Base-by-base conservation (phyloP, 2,797 vertebrate species). In the Lindbergichthys nudifrons region DNA sequence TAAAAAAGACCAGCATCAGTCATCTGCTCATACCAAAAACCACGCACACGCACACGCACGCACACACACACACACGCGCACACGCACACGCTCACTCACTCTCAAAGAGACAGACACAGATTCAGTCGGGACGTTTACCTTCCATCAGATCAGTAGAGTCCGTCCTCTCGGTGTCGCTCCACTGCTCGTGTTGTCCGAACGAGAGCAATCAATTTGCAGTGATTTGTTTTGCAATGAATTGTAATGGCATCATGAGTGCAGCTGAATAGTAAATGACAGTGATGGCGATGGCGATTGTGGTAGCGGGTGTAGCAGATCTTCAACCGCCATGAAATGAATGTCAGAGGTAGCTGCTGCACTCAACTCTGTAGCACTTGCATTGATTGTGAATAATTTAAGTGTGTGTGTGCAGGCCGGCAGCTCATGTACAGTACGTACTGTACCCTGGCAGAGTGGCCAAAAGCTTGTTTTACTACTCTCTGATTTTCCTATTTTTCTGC, bases 331-430 rank as follows among this genome's bases (percentile, higher is more conserved):
- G 54, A 76, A 85, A 84, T 83, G 53, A 81, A 80, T 80, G 87
- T 72, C 61, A 53, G 72, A 78, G 64, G 61, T 81, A 84, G 75
- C 79, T 81, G 75, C 75, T 52, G 81, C 72, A 61, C 85, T 87
- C 81, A 41, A 66, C 84, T 70, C 73, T 63, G 77, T 58, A 69
- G 85, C 75, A 77, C 84, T 83, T 70, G 77, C 64, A 71, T 88
- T 86, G 89, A 90, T 89, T 74, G 74, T 88, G 85, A 90, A 90
- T 89, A 80, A 88, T 88, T 86, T 69, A 79, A 62, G 60, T 54
- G 50, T 48, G 50, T 43, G 46, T 56, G 52, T 46, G 58, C 30
- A 54, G 63, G 65, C 56, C 53, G 54, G 61, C 66, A 70, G 60
- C 63, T 75, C 65, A 65, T 81, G 36, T 41, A 61, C 63, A 36